Conservation (phyloP, 37 sponge, comb jelly and placozoan species). For the Diacarnus erythraeanus region DNA sequence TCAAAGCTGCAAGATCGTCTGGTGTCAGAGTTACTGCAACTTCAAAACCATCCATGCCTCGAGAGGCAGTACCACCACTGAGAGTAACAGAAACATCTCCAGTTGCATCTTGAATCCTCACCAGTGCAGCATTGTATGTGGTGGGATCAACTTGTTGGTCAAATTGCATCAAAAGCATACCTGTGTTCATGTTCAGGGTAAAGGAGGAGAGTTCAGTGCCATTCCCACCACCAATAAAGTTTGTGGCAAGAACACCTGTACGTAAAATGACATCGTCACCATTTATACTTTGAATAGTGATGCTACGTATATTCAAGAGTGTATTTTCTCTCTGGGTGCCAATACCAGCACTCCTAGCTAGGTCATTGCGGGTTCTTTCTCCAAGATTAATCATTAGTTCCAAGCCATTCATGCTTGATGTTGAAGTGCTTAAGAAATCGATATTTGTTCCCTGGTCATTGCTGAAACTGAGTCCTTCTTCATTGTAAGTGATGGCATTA, state of each 20-base stretch:
- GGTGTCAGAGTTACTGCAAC: slow-evolving; percentile 29
- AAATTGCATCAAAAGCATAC: slow-evolving; percentile 62
- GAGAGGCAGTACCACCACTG: slow-evolving; percentile 43
- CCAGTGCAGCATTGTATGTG: slow-evolving; percentile 22
- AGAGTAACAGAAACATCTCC: slow-evolving; percentile 41
- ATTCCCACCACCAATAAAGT: slow-evolving; percentile 67
- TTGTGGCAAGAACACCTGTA: slow-evolving; percentile 55
- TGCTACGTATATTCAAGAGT: slow-evolving; percentile 20
- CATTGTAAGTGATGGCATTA: slow-evolving; percentile 47
- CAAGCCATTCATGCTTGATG: slow-evolving; percentile 8
- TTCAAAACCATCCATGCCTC: slow-evolving; percentile 27
- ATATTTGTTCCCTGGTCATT: not conserved
- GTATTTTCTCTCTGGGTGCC: slow-evolving; percentile 62
- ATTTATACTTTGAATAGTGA: slow-evolving; percentile 26
- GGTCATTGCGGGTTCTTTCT: not conserved
- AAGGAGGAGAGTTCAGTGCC: slow-evolving; percentile 64
- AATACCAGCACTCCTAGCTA: slow-evolving; percentile 36
- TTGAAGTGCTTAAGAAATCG: not conserved
- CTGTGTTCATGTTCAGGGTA: slow-evolving; percentile 79
- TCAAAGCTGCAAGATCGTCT: slow-evolving; percentile 65
- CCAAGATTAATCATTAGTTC: slow-evolving; percentile 40
- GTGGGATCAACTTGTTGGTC: slow-evolving; percentile 35
- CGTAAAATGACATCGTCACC: slow-evolving; percentile 53
- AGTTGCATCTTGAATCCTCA: slow-evolving; percentile 60
- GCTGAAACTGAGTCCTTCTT: not conserved